Percentiles rank a stretch among this genome's conserved stretches.
phyloP scores from a whole-genome alignment of 2,113 vertebrate genomes.

The Scomber japonicus region DNA sequence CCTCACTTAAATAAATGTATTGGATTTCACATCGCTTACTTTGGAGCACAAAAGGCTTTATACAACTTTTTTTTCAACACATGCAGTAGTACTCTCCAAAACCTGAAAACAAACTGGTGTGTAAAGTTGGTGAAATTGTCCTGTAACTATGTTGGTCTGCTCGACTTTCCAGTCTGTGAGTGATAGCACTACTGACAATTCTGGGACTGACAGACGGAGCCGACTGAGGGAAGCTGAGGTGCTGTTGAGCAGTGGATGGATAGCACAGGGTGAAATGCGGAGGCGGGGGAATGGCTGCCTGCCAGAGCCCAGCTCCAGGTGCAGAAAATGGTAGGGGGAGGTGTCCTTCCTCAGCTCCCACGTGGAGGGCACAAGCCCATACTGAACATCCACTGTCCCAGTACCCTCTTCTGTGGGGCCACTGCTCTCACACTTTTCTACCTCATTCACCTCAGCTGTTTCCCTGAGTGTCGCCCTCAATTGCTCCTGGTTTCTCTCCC shows the following conservation, averaged over 20 bases:
- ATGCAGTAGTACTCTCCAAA: no score
- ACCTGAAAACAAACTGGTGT: no score
- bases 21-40: no score
- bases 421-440: constrained; percentile 21
- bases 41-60: no score
- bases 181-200: constrained; percentile 17
- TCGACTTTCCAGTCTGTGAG: not conserved
- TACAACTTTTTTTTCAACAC: no score
- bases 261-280: constrained; percentile 42
- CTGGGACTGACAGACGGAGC: constrained; percentile 15
- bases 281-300: constrained; percentile 54
- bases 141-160: not conserved
- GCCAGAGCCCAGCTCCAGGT: constrained; percentile 68
- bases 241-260: constrained; percentile 36
- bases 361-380: constrained; percentile 61
- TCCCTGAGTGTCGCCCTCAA: constrained; percentile 31
- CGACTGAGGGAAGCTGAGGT: constrained; percentile 6
- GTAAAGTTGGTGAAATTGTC: no score
- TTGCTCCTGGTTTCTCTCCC: constrained; percentile 33
- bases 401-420: constrained; percentile 62
- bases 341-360: constrained; percentile 73
- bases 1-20: no score
- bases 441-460: constrained; percentile 40
- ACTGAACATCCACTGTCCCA: constrained; percentile 54
- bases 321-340: constrained; percentile 66